Base-by-base conservation (phyloP, 92 coral and sea anemone species). In the Palythoa caribaeorum region DNA sequence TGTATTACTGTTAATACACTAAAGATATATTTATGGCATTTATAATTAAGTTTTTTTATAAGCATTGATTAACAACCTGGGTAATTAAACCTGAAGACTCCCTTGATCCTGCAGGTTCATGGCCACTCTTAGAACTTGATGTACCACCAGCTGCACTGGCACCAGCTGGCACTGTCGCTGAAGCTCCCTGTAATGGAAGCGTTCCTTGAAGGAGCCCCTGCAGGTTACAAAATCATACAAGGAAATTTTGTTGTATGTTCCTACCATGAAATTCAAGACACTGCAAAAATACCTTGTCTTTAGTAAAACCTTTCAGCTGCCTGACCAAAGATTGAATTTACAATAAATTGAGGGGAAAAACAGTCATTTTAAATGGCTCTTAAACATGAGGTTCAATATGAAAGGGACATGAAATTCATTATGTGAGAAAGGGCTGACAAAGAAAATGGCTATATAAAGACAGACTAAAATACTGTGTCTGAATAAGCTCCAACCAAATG, bases 81-180 rank as follows among this genome's bases (percentile, higher is more conserved):
- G 92, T 91, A 69, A 68, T 91, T 48, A 91, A 78, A 9, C 90
- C 73, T 68, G 83, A 95, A 6, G 98, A 96, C 6, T 65, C 90
- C 48, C 88, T 87, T 71, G 93, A 71, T 57, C 92, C 83, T 75
- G 75, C 98, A 47, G 94, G 85, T 44, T 71, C 91, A 84, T 96
- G 85, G 79, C 94, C 88, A 54, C 87, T 92, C 79, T 94, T 94
- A 28, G 90, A 94, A 80, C 88, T 78, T 57, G 89, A 83, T 62
- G 90, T 77, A 37, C 77, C 92, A 84, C 76, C 84, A 35, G 75
- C 89, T 38, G 78, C 83, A 55, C 91, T 89, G 4, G 94, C 92
- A 17, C 60, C 84, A 59, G 65, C 17, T 51, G 9, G 77, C 13
- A 44, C 28, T 14, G 14, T 55, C 5, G 12, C 76, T 19, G 71